A percentile compares a stretch with the other conserved stretches of the same genome.
Conservation (phyloP, 2,113 vertebrate genomes). For the Orthonyx spaldingii region DNA sequence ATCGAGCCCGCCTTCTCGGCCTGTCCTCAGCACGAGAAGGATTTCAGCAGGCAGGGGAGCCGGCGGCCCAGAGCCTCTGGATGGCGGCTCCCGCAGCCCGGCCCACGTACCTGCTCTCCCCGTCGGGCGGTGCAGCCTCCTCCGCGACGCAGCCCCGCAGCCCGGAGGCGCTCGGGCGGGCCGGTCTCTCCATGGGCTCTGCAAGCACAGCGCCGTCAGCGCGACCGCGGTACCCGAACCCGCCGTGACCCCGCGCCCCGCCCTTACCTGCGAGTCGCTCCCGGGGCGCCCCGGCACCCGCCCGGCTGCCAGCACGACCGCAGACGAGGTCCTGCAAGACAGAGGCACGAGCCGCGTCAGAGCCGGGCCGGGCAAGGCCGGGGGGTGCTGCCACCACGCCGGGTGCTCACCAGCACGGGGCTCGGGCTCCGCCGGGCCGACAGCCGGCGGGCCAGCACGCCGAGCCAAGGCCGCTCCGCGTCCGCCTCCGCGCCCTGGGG, state of each 20-base stretch:
- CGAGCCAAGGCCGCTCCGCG: slow-evolving; percentile 78
- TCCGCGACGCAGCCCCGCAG: slow-evolving; percentile 36
- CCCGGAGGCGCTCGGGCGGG: not conserved
- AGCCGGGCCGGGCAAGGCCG: too few species aligned
- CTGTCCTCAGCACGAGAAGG: not conserved
- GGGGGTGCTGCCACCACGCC: not conserved
- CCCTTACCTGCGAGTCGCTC: slow-evolving; percentile 37
- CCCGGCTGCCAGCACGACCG: slow-evolving; percentile 58
- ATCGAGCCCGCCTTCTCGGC: too few species aligned
- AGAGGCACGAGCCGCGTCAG: not conserved
- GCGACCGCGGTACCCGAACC: not conserved
- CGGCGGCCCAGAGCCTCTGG: not conserved
- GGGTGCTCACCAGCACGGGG: slow-evolving; percentile 80
- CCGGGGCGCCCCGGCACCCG: not conserved
- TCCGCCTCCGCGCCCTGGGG: slow-evolving; percentile 83
- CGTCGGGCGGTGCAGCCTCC: slow-evolving; percentile 27
- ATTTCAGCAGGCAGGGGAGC: not conserved
- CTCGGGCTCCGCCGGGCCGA: slow-evolving; percentile 78
- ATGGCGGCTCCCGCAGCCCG: not conserved
- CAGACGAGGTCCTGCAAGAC: slow-evolving; percentile 78
- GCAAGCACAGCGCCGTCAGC: not conserved
- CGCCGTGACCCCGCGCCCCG: not conserved
- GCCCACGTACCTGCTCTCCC: slow-evolving; percentile 59
- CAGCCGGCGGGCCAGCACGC: slow-evolving; percentile 74
- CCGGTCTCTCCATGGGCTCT: slow-evolving; percentile 35